A percentile compares a stretch with the other conserved stretches of the same genome.
Conservation (phyloP, 2,888 invertebrate genomes). For the Cancer borealis region DNA sequence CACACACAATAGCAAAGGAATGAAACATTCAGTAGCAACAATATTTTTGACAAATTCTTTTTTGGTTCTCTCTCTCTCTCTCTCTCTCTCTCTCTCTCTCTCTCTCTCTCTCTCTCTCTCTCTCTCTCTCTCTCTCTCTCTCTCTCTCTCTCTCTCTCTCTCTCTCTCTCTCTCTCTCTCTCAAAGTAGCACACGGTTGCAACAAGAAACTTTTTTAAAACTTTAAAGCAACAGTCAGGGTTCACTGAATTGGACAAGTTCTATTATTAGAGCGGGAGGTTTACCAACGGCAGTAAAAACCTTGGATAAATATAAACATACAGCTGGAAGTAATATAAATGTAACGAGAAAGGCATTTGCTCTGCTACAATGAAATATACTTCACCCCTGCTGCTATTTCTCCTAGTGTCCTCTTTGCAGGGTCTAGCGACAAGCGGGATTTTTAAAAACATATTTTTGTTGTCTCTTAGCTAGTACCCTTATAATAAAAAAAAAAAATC, state of each 20-base stretch:
- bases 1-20: background rate
- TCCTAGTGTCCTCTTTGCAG: too few species aligned
- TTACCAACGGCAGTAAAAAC: background rate
- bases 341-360: background rate
- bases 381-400: too few species aligned
- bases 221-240: background rate
- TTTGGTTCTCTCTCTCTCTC: background rate
- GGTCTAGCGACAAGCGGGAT: too few species aligned
- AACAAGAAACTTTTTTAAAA: background rate
- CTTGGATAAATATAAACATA: background rate
- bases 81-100: slow-evolving; percentile 21
- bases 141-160: slow-evolving; percentile 36
- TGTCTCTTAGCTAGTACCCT: too few species aligned
- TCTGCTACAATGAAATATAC: background rate
- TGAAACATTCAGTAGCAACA: background rate
- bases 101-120: slow-evolving; percentile 31
- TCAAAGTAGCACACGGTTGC: background rate
- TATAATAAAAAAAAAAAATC: too few species aligned
- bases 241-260: background rate
- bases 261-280: background rate
- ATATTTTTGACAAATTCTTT: background rate
- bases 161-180: slow-evolving; percentile 32
- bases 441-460: too few species aligned
- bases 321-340: background rate
- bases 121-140: slow-evolving; percentile 2